Conservation (phyloP, 2,888 invertebrate species). For the Leptothorax acervorum region DNA sequence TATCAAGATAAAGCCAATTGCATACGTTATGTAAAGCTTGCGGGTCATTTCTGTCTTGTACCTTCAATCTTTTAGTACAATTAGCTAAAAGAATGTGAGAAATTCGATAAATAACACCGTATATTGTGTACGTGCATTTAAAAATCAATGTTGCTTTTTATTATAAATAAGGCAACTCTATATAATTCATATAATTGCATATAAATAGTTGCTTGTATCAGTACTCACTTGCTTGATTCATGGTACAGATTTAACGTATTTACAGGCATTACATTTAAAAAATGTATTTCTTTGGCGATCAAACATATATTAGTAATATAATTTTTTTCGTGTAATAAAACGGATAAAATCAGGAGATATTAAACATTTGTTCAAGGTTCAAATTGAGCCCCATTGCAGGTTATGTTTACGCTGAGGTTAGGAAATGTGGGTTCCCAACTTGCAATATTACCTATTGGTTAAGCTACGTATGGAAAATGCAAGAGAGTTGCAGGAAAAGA, state of each 20-base stretch:
- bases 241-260: background rate
- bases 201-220: background rate
- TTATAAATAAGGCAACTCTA: background rate
- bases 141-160: background rate
- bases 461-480: background rate
- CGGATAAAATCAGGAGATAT: background rate
- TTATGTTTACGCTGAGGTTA: constrained; percentile 11
- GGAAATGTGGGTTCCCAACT: background rate
- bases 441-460: background rate
- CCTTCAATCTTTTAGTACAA: constrained; percentile 9
- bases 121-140: background rate
- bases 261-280: background rate
- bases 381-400: background rate
- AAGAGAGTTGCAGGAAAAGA: background rate
- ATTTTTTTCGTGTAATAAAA: background rate
- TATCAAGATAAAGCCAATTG: constrained; percentile 65
- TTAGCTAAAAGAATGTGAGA: constrained; percentile 1
- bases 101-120: background rate
- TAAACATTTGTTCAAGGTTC: constrained; percentile 1
- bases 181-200: background rate
- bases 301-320: background rate
- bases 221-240: constrained; percentile 34
- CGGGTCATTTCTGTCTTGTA: background rate
- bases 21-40: constrained; percentile 62
- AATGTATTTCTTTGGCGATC: background rate